Evolutionary conservation across 2,797 vertebrate genomes (phyloP).

Genomic region (Lagocephalus sceleratus): DNA sequence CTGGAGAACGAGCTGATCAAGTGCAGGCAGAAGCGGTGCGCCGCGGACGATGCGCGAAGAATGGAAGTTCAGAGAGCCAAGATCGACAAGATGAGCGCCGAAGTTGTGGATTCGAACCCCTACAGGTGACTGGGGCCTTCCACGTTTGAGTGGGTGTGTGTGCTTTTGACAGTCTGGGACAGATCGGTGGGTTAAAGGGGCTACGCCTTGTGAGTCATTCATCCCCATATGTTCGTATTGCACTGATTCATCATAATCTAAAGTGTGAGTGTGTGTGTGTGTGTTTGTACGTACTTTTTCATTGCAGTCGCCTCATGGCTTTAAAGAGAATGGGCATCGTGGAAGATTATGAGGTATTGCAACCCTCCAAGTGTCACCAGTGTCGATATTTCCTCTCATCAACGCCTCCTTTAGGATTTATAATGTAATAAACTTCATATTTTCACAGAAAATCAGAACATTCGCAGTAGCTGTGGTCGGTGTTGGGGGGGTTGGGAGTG

Average conservation of each 20-base stretch:
- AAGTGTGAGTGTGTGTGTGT: conserved; percentile 33
- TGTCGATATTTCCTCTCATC: not conserved
- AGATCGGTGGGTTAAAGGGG: not conserved
- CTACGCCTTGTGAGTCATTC: conserved; percentile 55
- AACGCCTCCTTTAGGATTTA: not conserved
- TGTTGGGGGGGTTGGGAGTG: conserved; percentile 95
- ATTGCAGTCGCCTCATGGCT: conserved; percentile 92
- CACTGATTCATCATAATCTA: conserved; percentile 25
- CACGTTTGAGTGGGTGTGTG: not conserved
- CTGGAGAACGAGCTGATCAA: conserved; percentile 87
- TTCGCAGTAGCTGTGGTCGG: conserved; percentile 91
- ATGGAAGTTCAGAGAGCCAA: conserved; percentile 67
- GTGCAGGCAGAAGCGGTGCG: conserved; percentile 68
- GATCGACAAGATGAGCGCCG: conserved; percentile 89
- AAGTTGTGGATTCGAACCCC: conserved; percentile 94
- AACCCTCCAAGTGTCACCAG: not conserved
- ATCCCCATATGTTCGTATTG: conserved; percentile 17
- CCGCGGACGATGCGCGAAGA: conserved; percentile 51
- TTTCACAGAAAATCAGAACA: conserved; percentile 87
- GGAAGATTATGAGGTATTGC: conserved; percentile 90
- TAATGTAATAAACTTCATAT: not conserved
- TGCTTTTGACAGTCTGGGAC: not conserved
- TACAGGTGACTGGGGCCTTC: conserved; percentile 81
- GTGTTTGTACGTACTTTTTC: no score
- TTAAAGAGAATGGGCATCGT: conserved; percentile 98